phyloP scores from a whole-genome alignment of 2,888 invertebrate genomes.

The Thyatira batis region DNA sequence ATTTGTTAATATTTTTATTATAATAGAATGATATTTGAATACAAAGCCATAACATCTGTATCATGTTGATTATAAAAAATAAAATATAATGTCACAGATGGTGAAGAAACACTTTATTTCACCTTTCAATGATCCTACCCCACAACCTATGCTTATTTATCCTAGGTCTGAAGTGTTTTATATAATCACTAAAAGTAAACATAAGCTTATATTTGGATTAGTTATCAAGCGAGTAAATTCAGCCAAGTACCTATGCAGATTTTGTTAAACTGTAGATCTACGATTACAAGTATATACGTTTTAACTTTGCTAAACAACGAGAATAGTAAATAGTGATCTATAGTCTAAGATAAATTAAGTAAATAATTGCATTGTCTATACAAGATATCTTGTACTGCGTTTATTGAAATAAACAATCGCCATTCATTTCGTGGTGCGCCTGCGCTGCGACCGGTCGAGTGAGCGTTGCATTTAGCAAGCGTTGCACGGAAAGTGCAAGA shows the following conservation, averaged over 20 bases:
- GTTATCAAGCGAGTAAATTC: too few species aligned
- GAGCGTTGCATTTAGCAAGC: neutral
- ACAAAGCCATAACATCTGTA: constrained; percentile 82
- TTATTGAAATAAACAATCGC: neutral
- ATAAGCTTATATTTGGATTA: too few species aligned
- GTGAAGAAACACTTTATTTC: constrained; percentile 8
- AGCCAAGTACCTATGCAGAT: too few species aligned
- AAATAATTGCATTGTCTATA: neutral
- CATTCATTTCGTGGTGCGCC: neutral
- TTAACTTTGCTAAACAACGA: too few species aligned
- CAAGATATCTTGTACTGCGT: neutral
- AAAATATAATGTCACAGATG: constrained; percentile 69
- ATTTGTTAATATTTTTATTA: constrained; percentile 82
- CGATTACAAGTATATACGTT: too few species aligned
- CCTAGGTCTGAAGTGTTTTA: too few species aligned
- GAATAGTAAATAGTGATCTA: neutral
- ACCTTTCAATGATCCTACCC: too few species aligned
- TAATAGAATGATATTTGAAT: constrained; percentile 78
- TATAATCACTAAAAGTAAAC: too few species aligned
- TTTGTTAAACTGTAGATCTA: too few species aligned
- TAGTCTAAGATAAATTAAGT: neutral
- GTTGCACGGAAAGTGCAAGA: neutral
- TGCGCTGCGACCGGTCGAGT: neutral
- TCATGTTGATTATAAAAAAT: constrained; percentile 79
- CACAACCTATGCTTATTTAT: too few species aligned